phyloP scores from a whole-genome alignment of 2,797 vertebrate genomes.

The Ctenopoma multispine region DNA sequence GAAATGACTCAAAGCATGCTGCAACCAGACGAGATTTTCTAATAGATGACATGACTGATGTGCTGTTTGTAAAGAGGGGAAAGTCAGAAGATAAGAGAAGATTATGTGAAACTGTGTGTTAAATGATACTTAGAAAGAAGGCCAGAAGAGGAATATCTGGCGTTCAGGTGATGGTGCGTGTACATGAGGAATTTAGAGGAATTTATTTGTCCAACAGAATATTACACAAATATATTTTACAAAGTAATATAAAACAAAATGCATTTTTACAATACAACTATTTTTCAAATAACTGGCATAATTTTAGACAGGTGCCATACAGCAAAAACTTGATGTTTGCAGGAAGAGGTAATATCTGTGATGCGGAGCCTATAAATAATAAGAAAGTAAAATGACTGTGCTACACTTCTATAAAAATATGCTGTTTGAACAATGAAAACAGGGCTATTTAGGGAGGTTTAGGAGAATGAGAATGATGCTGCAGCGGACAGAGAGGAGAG shows the following conservation, averaged over 20 bases:
- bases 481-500: conserved; percentile 39
- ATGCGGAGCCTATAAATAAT: background rate
- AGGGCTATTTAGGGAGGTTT: conserved; percentile 14
- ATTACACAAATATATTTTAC: background rate
- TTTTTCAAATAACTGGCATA: background rate
- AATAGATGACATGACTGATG: background rate
- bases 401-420: background rate
- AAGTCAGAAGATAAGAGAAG: background rate
- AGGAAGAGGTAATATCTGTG: conserved; percentile 7
- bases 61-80: conserved; percentile 6
- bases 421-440: background rate
- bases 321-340: conserved; percentile 3
- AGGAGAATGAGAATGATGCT: conserved; percentile 32
- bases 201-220: background rate
- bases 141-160: background rate
- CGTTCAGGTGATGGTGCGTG: conserved; percentile 9
- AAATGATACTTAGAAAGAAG: background rate
- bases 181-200: background rate
- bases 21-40: background rate
- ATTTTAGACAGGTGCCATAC: conserved; percentile 6
- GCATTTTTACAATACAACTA: background rate
- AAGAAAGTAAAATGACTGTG: background rate
- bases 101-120: background rate
- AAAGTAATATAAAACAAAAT: background rate
- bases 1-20: conserved; percentile 19